phyloP scores from a whole-genome alignment of 1,140 invertebrate species.

The Pseudobourletiella spinata region DNA sequence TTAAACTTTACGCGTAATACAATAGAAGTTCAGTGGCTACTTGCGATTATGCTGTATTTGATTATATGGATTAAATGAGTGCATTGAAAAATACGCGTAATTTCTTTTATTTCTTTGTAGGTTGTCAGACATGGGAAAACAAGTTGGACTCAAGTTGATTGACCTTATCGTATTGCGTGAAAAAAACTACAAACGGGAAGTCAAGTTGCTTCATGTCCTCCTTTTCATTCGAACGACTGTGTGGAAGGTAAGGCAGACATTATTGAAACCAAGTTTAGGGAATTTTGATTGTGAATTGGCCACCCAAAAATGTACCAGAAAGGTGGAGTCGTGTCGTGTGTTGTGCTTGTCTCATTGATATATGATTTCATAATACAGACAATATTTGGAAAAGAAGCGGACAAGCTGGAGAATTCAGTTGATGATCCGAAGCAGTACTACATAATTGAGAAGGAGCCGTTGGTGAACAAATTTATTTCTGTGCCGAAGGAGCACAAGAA shows the following conservation, averaged over 20 bases:
- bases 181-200: constrained; percentile 87
- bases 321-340: too few relatives aligned
- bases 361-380: constrained; percentile 55
- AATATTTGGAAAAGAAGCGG: constrained; percentile 94
- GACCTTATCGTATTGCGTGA: constrained; percentile 91
- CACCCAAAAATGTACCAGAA: too few relatives aligned
- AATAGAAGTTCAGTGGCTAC: too few relatives aligned
- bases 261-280: too few relatives aligned
- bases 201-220: constrained; percentile 88
- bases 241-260: constrained; percentile 70
- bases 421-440: constrained; percentile 97
- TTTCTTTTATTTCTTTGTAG: constrained; percentile 52
- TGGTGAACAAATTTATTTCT: constrained; percentile 96
- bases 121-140: constrained; percentile 83
- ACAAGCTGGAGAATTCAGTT: constrained; percentile 96
- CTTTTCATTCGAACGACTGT: constrained; percentile 92
- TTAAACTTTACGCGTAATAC: too few relatives aligned
- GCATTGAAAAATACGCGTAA: constrained; percentile 8
- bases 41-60: background rate
- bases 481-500: constrained; percentile 91
- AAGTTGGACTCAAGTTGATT: constrained; percentile 86
- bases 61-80: background rate
- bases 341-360: background rate
- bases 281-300: too few relatives aligned
- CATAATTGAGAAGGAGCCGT: constrained; percentile 94